Evolutionary conservation across 2,888 invertebrate species (phyloP), one percentile per base, ranked within the genome.

Genomic region (Philereme vetulata): DNA sequence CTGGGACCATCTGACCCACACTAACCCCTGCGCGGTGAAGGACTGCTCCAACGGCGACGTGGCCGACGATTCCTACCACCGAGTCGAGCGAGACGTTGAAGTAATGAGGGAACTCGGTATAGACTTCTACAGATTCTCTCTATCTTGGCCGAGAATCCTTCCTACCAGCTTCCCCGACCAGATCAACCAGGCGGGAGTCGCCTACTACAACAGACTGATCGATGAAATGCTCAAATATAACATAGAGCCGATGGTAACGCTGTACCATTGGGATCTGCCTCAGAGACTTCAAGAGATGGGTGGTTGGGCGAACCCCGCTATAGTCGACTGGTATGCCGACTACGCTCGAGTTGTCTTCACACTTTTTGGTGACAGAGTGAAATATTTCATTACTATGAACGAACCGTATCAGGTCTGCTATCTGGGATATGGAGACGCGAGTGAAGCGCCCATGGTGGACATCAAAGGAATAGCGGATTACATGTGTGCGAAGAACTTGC

Each of bases 171-270:
- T 88, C 51, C 70, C 85, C 0, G 84, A 92, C 51, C 72, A 81
- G 5, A 78, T 94, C 11, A 95, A 94, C 72, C 69, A 70, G 11
- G 71, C 72, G 4, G 95, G 94, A 6, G 86, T 95, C 4, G 80
- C 91, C 45, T 95, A 95, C 78, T 96, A 96, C 78, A 93, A 94
- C 66, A 84, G 90, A 61, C 75, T 95, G 1, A 93, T 95, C 46
- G 81, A 94, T 70, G 93, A 92, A 72, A 84, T 95, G 51, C 65
- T 94, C 4, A 90, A 84, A 32, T 93, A 93, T 66, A 93, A 91
- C 38, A 94, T 96, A 52, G 78, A 89, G 64, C 95, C 95, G 0
- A 84, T 93, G 80, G 84, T 94, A 0, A 93, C 93, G 0, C 74
- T 93, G 60, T 89, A 84, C 65, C 92, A 93, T 62, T 90, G 89